Percentiles rank a stretch among this genome's conserved stretches.
Evolutionary conservation across 2,797 vertebrate species (phyloP).

Genomic region (Molossus molossus): DNA sequence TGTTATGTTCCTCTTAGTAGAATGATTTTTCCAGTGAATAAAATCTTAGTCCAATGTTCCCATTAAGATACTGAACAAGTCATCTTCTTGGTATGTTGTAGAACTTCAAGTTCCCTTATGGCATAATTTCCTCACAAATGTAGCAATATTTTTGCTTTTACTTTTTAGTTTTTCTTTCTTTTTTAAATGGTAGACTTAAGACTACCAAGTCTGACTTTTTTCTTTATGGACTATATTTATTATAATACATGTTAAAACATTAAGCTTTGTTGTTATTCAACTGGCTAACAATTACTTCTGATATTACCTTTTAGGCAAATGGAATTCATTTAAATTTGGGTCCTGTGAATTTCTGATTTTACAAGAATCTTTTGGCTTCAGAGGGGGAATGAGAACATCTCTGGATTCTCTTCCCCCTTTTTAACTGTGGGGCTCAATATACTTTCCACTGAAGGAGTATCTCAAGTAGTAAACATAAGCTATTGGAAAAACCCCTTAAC

Average conservation of each 20-base stretch:
- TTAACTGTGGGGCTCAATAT: slow-evolving; percentile 75
- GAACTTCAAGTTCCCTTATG: slow-evolving; percentile 54
- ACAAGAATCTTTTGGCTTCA: slow-evolving; percentile 80
- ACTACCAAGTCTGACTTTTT: slow-evolving; percentile 11
- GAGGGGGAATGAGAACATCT: slow-evolving; percentile 80
- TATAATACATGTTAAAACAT: slow-evolving; percentile 31
- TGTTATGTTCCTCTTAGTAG: slow-evolving; percentile 33
- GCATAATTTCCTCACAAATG: slow-evolving; percentile 55
- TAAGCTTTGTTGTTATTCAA: slow-evolving; percentile 20
- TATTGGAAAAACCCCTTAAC: slow-evolving; percentile 84
- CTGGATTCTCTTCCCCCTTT: slow-evolving; percentile 80
- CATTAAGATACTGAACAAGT: slow-evolving; percentile 28
- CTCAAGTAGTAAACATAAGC: slow-evolving; percentile 88
- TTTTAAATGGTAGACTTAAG: slow-evolving; percentile 56
- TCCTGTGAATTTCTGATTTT: slow-evolving; percentile 81
- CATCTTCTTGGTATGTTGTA: slow-evolving; percentile 7
- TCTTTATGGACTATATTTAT: slow-evolving; percentile 26
- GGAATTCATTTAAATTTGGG: slow-evolving; percentile 64
- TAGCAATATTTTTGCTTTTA: slow-evolving; percentile 18
- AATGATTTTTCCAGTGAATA: slow-evolving; percentile 65
- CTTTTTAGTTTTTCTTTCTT: slow-evolving; percentile 13
- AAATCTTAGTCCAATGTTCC: slow-evolving; percentile 46
- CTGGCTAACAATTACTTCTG: neutral
- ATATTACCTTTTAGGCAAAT: slow-evolving; percentile 67
- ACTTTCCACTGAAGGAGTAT: slow-evolving; percentile 82